Evolutionary conservation across 2,113 vertebrate genomes (phyloP), one percentile per base, ranked within the genome.

Genomic region (Enhydra lutris): DNA sequence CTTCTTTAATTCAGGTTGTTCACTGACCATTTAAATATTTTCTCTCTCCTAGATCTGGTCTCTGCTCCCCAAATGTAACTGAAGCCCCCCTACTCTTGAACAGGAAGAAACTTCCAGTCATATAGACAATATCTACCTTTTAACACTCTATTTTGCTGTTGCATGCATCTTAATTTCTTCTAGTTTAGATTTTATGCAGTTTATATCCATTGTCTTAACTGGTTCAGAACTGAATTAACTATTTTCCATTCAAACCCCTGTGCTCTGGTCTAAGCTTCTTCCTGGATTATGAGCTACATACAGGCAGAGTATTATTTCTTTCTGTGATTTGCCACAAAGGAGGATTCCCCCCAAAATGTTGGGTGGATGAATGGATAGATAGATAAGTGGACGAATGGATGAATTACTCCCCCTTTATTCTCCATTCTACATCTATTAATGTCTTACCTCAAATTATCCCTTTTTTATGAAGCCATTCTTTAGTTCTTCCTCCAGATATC

Each of bases 151-250:
- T 78, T 74, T 93, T 67, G 45, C 86, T 67, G 47, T 47, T 73
- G 34, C 34, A n/a, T 50, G 90, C 57, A 50, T 84, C 29, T 61
- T 73, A 55, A 55, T 11, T 50, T 92, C 47, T 89, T 63, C 34
- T 47, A 71, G 39, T 89, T 78, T 71, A 71, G 78, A 84, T 92
- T 95, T 92, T 89, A 45, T 86, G 45, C 45, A 93, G 21, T 86
- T 93, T 65, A 73, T 23, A 90, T 6, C 34, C 63, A 50, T 36
- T 79, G 42, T 55, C 61, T 92, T 92, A 55, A 92, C 78, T 80
- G 67, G 18, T 79, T 97, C 31, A 42, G 31, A 34, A 87, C 21
- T 61, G 50, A 69, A 88, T 76, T 39, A 59, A 71, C 85, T 42
- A 79, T 65, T 74, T 95, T 84, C 26, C 39, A 57, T 86, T 73